Conservation (phyloP, 2,797 vertebrate genomes). For the Triplophysa bombifrons region DNA sequence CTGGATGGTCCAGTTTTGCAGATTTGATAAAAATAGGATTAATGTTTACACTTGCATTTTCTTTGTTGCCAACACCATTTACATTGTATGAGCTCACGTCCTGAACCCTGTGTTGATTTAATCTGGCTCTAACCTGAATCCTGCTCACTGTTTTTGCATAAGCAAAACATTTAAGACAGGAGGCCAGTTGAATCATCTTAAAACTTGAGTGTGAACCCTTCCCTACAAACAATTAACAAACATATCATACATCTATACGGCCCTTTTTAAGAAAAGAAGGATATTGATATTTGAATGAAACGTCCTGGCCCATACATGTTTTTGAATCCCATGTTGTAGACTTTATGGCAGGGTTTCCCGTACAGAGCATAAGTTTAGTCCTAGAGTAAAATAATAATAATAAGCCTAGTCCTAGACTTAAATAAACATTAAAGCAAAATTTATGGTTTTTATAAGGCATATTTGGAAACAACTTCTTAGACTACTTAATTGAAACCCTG, state of each 20-base stretch:
- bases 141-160: conserved; percentile 18
- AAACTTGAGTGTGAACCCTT: background rate
- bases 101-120: background rate
- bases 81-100: background rate
- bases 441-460: too few species aligned
- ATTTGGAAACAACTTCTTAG: too few species aligned
- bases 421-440: too few species aligned
- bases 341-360: too few species aligned
- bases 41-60: background rate
- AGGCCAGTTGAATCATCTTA: background rate
- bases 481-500: too few species aligned
- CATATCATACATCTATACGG: background rate
- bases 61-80: background rate
- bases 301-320: background rate
- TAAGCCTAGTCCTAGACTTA: too few species aligned
- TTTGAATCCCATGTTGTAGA: background rate
- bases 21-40: background rate
- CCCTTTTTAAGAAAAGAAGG: background rate
- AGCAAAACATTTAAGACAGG: background rate
- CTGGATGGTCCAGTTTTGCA: background rate
- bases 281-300: background rate
- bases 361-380: too few species aligned
- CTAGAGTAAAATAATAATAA: too few species aligned
- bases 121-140: background rate
- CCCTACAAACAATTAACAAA: background rate